Conservation (phyloP, 2,888 invertebrate genomes). For the Notodonta dromedarius region DNA sequence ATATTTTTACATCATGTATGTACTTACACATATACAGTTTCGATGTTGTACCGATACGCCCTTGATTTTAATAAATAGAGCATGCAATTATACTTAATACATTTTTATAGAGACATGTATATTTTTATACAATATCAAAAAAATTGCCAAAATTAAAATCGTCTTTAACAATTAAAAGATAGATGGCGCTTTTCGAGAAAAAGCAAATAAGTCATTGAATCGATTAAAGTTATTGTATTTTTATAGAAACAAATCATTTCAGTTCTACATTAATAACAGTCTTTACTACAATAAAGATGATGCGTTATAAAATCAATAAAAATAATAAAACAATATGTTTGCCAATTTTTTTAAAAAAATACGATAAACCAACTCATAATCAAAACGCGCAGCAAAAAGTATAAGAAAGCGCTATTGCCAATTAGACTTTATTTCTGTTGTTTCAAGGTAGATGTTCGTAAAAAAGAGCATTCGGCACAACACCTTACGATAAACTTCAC, state of each 20-base stretch:
- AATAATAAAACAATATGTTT: not conserved
- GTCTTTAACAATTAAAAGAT: constrained; percentile 4
- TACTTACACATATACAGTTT: constrained; percentile 80
- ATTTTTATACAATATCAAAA: not conserved
- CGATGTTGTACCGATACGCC: constrained; percentile 57
- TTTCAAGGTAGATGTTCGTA: not conserved
- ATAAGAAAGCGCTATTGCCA: not conserved
- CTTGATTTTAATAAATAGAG: constrained; percentile 23
- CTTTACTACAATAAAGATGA: constrained; percentile 22
- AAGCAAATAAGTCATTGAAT: not conserved
- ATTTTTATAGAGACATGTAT: not conserved
- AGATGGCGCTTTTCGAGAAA: constrained; percentile 23
- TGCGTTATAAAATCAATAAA: not conserved
- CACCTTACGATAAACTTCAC: constrained; percentile 62
- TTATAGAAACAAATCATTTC: not conserved
- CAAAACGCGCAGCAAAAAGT: constrained; percentile 4
- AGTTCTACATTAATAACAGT: constrained; percentile 7
- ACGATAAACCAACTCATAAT: constrained; percentile 5
- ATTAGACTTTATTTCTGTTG: not conserved
- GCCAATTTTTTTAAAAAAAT: constrained; percentile 8
- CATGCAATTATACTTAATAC: not conserved
- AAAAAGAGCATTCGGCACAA: constrained; percentile 56
- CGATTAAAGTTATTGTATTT: not conserved
- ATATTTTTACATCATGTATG: constrained; percentile 78
- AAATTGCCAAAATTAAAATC: not conserved